Conservation (phyloP, 2,888 invertebrate genomes). For the Diadegma fenestrale region DNA sequence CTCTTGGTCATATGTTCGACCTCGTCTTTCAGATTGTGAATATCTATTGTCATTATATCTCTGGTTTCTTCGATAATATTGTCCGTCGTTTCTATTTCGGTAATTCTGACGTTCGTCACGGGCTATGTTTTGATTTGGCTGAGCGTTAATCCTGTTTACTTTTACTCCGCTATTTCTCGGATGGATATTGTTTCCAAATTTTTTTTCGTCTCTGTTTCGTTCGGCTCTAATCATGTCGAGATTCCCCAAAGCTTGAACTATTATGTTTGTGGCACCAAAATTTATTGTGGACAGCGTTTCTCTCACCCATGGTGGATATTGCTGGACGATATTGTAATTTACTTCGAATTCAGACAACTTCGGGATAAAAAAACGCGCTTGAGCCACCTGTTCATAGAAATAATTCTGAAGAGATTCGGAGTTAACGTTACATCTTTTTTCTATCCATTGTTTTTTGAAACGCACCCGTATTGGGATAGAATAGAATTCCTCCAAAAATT, state of each 20-base stretch:
- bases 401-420: neutral
- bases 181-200: neutral
- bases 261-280: neutral
- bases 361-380: no score
- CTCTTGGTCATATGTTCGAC: neutral
- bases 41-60: neutral
- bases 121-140: no score
- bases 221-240: slow-evolving; percentile 4
- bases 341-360: slow-evolving; percentile 15
- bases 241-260: slow-evolving; percentile 13
- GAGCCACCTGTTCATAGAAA: slow-evolving; percentile 2
- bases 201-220: neutral
- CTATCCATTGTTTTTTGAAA: slow-evolving; percentile 46
- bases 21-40: no score
- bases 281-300: slow-evolving; percentile 18
- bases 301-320: slow-evolving; percentile 4
- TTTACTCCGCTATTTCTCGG: neutral
- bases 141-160: neutral
- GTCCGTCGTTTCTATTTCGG: neutral
- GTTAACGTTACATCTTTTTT: neutral
- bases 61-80: neutral
- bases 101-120: no score
- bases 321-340: slow-evolving; percentile 8
- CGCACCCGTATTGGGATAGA: slow-evolving; percentile 50
- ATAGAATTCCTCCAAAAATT: slow-evolving; percentile 57